Base-by-base conservation (phyloP, 2,113 vertebrate genomes). In the Phrynocephalus versicolor region DNA sequence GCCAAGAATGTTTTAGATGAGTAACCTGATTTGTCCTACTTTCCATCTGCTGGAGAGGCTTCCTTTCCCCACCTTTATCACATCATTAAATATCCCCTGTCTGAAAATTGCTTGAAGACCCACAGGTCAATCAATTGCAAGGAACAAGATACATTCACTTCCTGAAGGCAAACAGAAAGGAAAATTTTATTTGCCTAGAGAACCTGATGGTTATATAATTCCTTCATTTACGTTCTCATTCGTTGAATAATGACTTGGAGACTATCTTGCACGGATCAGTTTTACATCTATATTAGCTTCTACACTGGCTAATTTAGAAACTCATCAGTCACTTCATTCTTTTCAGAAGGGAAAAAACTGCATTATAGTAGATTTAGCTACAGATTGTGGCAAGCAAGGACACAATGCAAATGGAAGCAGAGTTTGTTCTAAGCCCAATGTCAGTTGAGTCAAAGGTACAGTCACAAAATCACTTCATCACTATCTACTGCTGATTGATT, bases 221-320 rank as follows among this genome's bases (percentile, higher is more conserved):
- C 14, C 37, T 74, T 89, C 58, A 86, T 87, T 92, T 92, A 15
- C 57, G 83, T 86, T 82, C 83, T 76, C 84, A 85, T 89, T 91
- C 84, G 75, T 9, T 41, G 60, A 91, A 88, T 83, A 88, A 91
- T 57, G 71, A 87, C 72, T 93, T 85, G 1, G 37, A 79, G 55
- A 92, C 58, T 82, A 83, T 51, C 77, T 83, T 60, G 65, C 65
- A 82, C 90, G 89, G 77, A 90, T 82, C 35, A 62, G 30, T 78
- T 89, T 91, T 69, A 83, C 0, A 0, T 37, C 18, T 87, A 72
- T 88, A 27, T 91, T 80, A 84, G 62, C 78, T 88, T 70, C 67
- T 80, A 82, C 62, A 77, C 55, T 69, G 2, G 0, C 35, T 37
- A 88, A 13, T 75, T 65, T 74, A 77, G 60, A 90, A 51, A 67